phyloP scores from a whole-genome alignment of 2,113 vertebrate genomes.

The Chamaetylas fuelleborni region DNA sequence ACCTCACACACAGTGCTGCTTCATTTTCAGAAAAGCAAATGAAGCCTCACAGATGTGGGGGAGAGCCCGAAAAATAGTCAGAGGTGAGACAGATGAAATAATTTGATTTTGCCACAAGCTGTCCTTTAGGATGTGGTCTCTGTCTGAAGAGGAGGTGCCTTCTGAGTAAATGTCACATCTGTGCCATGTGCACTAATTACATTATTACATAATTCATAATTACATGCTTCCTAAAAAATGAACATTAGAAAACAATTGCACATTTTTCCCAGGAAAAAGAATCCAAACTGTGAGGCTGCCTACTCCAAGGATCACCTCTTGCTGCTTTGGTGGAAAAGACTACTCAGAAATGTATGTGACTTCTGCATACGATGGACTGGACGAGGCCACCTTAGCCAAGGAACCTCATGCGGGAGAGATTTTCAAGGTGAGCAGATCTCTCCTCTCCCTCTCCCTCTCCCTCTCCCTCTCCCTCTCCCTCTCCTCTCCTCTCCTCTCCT shows the following conservation, averaged over 20 bases:
- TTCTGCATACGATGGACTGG: slow-evolving; percentile 78
- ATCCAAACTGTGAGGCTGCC: slow-evolving; percentile 81
- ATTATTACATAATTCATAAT: not conserved
- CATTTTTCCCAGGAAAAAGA: slow-evolving; percentile 70
- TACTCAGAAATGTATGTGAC: slow-evolving; percentile 87
- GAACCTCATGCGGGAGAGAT: slow-evolving; percentile 80
- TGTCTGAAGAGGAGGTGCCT: not conserved
- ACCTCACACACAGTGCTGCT: not conserved
- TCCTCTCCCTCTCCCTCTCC: no score
- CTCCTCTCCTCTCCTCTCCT: no score
- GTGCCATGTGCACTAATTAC: no score
- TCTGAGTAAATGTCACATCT: not conserved
- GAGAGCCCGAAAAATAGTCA: not conserved
- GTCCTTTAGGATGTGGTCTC: not conserved
- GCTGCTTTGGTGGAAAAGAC: slow-evolving; percentile 86
- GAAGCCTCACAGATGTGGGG: rapidly evolving
- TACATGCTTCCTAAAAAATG: not conserved
- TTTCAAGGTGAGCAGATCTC: slow-evolving; percentile 81
- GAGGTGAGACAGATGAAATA: not conserved
- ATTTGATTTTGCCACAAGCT: not conserved
- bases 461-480: no score
- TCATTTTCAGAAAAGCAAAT: not conserved
- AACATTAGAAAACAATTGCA: not conserved
- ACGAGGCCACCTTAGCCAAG: slow-evolving; percentile 49
- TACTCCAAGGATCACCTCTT: slow-evolving; percentile 81